phyloP scores from a whole-genome alignment of 1,140 invertebrate genomes.

The Zaprionus taronus region DNA sequence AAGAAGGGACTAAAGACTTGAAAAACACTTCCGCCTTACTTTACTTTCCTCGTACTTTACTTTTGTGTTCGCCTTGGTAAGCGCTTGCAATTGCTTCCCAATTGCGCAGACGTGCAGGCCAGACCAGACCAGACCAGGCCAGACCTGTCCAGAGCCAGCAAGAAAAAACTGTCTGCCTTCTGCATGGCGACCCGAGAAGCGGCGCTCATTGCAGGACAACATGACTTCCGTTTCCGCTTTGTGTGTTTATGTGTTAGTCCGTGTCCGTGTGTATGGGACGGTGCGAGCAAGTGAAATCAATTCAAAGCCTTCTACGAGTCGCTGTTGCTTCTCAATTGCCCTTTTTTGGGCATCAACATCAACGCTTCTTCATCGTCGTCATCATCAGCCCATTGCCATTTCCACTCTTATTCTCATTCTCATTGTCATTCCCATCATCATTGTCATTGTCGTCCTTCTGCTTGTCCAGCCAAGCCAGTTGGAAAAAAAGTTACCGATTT shows the following conservation, averaged over 20 bases:
- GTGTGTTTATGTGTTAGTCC: not conserved
- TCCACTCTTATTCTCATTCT: constrained; percentile 1
- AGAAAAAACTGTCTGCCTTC: constrained; percentile 70
- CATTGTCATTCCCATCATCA: constrained; percentile 22
- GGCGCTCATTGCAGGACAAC: constrained; percentile 73
- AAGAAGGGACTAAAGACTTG: constrained; percentile 59
- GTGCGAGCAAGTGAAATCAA: constrained; percentile 55
- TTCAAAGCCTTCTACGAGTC: constrained; percentile 51
- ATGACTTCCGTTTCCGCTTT: constrained; percentile 70
- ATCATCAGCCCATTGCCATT: constrained; percentile 33
- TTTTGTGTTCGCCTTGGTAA: constrained; percentile 72
- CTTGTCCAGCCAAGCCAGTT: constrained; percentile 29
- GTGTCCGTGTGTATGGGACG: constrained; percentile 12
- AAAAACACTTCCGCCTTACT: constrained; percentile 78
- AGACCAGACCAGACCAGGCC: constrained; percentile 19
- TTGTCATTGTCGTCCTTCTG: constrained; percentile 39
- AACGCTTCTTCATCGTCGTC: constrained; percentile 49
- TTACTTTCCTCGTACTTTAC: constrained; percentile 57
- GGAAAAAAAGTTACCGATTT: constrained; percentile 29
- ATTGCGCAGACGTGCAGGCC: constrained; percentile 74
- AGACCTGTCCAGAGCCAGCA: constrained; percentile 10
- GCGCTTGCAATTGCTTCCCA: constrained; percentile 79
- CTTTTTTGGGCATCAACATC: constrained; percentile 64
- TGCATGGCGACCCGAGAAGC: constrained; percentile 30
- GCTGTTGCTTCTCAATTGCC: constrained; percentile 52